Percentiles rank a stretch among this genome's conserved stretches.
phyloP scores from a whole-genome alignment of 2,113 vertebrate genomes.

The Melierax canorus region DNA sequence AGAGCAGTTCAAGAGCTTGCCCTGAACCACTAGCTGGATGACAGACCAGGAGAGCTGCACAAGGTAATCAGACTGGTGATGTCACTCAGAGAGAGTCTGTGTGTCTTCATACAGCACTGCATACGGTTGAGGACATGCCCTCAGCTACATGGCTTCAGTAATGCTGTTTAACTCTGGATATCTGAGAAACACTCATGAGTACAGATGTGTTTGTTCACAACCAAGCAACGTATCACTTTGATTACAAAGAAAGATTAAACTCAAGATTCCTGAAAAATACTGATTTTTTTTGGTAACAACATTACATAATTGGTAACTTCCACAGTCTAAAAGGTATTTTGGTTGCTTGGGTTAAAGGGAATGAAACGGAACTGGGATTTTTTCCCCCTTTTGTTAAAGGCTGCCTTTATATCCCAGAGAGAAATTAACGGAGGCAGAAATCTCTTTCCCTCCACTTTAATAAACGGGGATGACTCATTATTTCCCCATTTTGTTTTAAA shows the following conservation, averaged over 20 bases:
- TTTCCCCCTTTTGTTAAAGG: neutral
- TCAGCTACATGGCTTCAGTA: neutral
- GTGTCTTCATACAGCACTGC: neutral
- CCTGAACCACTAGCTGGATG: neutral
- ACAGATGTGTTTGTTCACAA: neutral
- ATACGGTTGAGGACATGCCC: neutral
- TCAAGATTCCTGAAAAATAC: neutral
- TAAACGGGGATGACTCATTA: neutral
- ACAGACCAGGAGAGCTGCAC: neutral
- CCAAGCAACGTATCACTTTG: neutral
- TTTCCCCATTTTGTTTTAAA: conserved; percentile 14
- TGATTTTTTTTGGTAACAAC: neutral
- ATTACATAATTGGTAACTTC: neutral
- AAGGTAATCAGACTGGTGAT: too few relatives aligned
- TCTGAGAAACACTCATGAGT: neutral
- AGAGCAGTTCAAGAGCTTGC: neutral
- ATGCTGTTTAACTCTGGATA: neutral
- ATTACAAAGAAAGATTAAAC: neutral
- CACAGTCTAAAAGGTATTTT: neutral
- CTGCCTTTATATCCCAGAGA: neutral
- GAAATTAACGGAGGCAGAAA: conserved; percentile 2
- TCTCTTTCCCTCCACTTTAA: neutral
- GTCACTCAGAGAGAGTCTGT: too few relatives aligned
- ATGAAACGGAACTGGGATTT: neutral
- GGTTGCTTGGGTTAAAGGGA: neutral